phyloP scores from a whole-genome alignment of 2,113 vertebrate genomes.

The Lamprologus speciosus region DNA sequence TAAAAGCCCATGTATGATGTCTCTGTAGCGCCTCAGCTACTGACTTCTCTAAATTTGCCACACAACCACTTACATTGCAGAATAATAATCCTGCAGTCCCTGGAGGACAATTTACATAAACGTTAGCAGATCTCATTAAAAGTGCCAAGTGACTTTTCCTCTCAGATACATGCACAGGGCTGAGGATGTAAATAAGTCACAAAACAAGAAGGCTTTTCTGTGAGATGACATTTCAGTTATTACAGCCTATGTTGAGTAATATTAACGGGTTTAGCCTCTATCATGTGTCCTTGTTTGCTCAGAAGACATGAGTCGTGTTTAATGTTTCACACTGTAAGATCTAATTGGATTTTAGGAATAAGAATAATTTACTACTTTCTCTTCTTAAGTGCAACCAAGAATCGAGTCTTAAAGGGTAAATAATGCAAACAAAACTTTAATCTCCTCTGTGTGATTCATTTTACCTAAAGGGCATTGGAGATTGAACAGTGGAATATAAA shows the following conservation, averaged over 20 bases:
- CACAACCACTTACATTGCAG: background rate
- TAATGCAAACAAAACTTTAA: background rate
- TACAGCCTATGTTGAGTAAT: background rate
- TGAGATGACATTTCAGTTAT: background rate
- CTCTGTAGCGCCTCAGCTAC: background rate
- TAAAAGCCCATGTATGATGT: background rate
- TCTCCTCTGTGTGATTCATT: background rate
- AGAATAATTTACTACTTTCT: background rate
- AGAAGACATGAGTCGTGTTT: constrained; percentile 1
- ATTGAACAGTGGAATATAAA: background rate
- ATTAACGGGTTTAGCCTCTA: background rate
- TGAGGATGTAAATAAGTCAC: background rate
- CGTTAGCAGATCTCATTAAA: constrained; percentile 20
- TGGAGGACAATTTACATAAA: background rate
- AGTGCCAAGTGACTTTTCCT: background rate
- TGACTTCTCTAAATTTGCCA: background rate
- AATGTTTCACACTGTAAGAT: constrained; percentile 3
- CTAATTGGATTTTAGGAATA: background rate
- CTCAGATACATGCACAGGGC: background rate
- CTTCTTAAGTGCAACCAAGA: background rate
- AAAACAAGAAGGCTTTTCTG: background rate
- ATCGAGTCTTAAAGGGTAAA: background rate
- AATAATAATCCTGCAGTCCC: background rate
- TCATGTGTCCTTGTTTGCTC: background rate
- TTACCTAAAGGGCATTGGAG: background rate